Conservation (phyloP, 2,113 vertebrate species). For the Callospermophilus lateralis region DNA sequence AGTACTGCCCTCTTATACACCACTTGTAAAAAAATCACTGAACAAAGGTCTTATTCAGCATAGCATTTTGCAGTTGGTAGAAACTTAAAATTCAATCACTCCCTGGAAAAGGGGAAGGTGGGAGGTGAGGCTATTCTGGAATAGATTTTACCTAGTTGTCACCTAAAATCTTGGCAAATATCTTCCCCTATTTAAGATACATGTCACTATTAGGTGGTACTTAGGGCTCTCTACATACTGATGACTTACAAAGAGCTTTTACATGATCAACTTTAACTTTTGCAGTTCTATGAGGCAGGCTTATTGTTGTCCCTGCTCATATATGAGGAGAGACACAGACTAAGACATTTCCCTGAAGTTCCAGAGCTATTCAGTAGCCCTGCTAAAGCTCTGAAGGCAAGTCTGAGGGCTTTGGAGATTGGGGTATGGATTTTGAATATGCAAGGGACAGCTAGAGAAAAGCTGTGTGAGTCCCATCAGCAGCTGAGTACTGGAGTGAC, state of each 20-base stretch:
- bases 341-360: slow-evolving; percentile 8
- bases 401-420: background rate
- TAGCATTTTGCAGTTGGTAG: background rate
- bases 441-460: background rate
- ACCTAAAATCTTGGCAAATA: background rate
- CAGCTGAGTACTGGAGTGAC: background rate
- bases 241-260: background rate
- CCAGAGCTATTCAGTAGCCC: slow-evolving; percentile 11
- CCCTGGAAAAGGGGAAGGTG: background rate
- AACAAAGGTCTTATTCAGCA: background rate
- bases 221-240: background rate
- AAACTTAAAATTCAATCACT: background rate
- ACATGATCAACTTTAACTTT: background rate
- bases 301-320: background rate
- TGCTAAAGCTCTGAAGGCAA: background rate
- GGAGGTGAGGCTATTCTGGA: background rate
- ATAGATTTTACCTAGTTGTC: slow-evolving; percentile 24
- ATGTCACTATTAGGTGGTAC: background rate
- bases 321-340: slow-evolving; percentile 7
- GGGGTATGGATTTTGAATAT: background rate
- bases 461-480: background rate
- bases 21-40: slow-evolving; percentile 14
- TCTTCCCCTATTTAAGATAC: slow-evolving; percentile 26
- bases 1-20: background rate
- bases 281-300: background rate